Base-by-base conservation (phyloP, 2,113 vertebrate genomes). In the Sturnus vulgaris region DNA sequence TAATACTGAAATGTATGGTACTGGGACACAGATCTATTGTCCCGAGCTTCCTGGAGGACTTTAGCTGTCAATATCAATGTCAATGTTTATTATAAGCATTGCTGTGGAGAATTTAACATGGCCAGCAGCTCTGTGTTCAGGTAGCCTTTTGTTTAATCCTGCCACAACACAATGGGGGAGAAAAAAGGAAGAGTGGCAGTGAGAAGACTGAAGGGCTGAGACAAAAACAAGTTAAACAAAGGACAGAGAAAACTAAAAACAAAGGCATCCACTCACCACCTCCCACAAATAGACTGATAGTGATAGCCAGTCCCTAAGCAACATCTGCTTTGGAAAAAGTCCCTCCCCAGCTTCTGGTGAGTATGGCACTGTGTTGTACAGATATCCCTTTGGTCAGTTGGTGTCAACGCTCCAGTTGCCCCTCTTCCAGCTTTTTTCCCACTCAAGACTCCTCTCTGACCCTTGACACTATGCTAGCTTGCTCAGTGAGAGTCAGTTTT, bases 301-400 rank as follows among this genome's bases (percentile, higher is more conserved):
- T n/a, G 22, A 14, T 15, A 31, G 14, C 1, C 15, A 27, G 15
- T 12, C 55, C 35, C 22, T 13, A 15, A 60, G 18, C 18, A 49
- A 18, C 2, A 7, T 13, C 13, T 61, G 30, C 37, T 76, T 31
- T 61, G 47, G 30, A 75, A 71, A 61, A 66, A 9, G 7, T 40
- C 46, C 12, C 9, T 86, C 30, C 16, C 16, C 7, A 8, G 5
- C 14, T 63, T 71, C 37, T 42, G 35, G 18, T 35, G 42, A 77
- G 11, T 18, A 28, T 7, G 4, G 9, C 2, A 8, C 5, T 8
- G 1, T 39, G 11, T 2, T 12, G 27, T 14, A 7, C 10, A 33
- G 28, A 18, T 10, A 47, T 1, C 33, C 22, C 39, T 68, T 19
- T 18, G 31, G 27, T 35, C 14, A 35, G 18, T 1, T 15, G 23